A percentile compares a stretch with the other conserved stretches of the same genome.
These are phyloP conservation scores for Numida meleagris DNA, from an alignment of 2,113 vertebrate species.

Conservation along the genomic window DNA sequence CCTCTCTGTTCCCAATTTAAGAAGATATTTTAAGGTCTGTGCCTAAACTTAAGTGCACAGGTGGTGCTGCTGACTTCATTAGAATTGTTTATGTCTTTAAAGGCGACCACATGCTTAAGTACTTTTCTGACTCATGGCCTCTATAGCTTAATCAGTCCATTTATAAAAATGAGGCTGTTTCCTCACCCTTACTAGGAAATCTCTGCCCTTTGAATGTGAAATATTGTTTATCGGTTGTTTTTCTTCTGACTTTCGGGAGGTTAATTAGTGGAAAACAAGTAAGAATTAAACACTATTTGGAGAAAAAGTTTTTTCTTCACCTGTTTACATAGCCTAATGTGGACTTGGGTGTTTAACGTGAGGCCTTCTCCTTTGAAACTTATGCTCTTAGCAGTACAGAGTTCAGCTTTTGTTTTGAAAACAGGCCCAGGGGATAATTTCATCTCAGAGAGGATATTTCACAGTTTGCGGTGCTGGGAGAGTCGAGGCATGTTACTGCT, in stretches of 20 bases:
- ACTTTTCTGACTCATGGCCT: constrained; percentile 62
- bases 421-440: constrained; percentile 9
- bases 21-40: constrained; percentile 45
- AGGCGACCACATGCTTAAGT: background rate
- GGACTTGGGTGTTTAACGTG: background rate
- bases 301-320: background rate
- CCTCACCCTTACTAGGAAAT: constrained; percentile 31
- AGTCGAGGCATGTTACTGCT: background rate
- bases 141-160: constrained; percentile 42
- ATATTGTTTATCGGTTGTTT: constrained; percentile 1
- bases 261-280: background rate
- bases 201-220: constrained; percentile 32
- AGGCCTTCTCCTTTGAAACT: background rate
- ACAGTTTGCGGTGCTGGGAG: background rate
- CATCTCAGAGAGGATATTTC: background rate
- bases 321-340: background rate
- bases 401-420: constrained; percentile 34
- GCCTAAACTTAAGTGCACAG: constrained; percentile 47
- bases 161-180: constrained; percentile 54
- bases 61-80: constrained; percentile 48
- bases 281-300: background rate
- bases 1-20: constrained; percentile 36
- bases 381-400: background rate
- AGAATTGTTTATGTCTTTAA: constrained; percentile 61
- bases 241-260: background rate